Base-by-base conservation (phyloP, 2,888 invertebrate genomes). In the Drosophila ochracea region DNA sequence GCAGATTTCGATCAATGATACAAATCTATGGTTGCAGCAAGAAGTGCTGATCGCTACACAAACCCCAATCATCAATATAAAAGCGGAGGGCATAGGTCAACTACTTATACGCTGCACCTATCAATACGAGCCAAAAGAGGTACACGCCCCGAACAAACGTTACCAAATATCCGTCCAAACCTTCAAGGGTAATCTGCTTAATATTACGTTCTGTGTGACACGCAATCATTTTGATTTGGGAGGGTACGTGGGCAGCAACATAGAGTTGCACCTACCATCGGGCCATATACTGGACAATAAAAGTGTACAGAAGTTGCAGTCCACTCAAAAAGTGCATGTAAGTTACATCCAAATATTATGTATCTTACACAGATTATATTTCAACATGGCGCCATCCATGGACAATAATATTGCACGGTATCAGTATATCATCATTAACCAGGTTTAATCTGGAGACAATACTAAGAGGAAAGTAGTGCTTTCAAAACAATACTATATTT, bases 241-340 rank as follows among this genome's bases (percentile, higher is more conserved):
- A 10, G 30, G 52, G 25, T 76, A 80, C 30, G 58, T 67, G 21
- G 80, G 80, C 16, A 77, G 35, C 21, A 54, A 60, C 10, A 3
- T 80, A 1, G 39, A 49, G 16, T 10, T 77, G 3, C 35, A 47
- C 10, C 37, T 80, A 1, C 80, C 80, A 0, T 60, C 79, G 9
- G 80, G 80, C n/a, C 69, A 76, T 53, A 30, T 21, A 2, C 16
- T 79, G 0, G 55, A 13, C 3, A 10, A 3, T 0, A 50, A 31
- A 1, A 63, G 54, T 10, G 43, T 68, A 0, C 3, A 37, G 10
- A 31, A 10, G 2, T n/a, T 78, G 9, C 10, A 55, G 1, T 3
- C 3, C 0, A 13, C 43, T 1, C 13, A 21, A 7, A 7, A 13
- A 4, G 65, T 78, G 3, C 30, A 28, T 16, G 78, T 78, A 53